Evolutionary conservation across 2,888 invertebrate species (phyloP), one percentile per base, ranked within the genome.

Genomic region (Taphrorychus bicolor): DNA sequence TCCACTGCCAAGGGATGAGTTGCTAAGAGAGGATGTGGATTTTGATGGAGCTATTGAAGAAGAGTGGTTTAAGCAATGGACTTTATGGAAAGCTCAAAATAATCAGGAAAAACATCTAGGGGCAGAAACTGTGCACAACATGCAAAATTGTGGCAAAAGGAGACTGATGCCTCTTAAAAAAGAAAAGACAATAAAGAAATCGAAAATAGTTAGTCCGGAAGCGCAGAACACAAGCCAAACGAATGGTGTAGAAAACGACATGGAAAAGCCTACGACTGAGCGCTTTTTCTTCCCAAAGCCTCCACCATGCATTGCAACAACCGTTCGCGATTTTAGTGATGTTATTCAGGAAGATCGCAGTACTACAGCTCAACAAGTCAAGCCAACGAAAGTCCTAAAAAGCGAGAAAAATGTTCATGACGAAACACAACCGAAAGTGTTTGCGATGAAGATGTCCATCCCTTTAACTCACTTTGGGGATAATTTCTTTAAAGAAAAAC

Each of bases 1-100:
- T 66, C 75, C 75, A 18, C 69, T 68, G 61, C 75, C 75, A 3
- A 65, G 70, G 32, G 56, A 70, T 21, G 21, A 56, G 18, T 54
- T 66, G 3, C 54, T 4, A 16, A 18, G 52, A 5, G 23, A n/a
- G 17, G 14, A 64, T 14, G 42, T 17, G 17, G 45, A 69, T 40
- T 68, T 63, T 57, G 65, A 65, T 57, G 40, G 58, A 5, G 49
- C 52, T 14, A 57, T 53, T 19, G 23, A 48, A 32, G 45, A 48
- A 19, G 51, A 32, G 18, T 66, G 60, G 61, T 61, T 61, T 23
- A 42, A 59, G 18, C 40, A 59, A 16, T 21, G 5, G n/a, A n/a
- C n/a, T n/a, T n/a, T n/a, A n/a, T n/a, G n/a, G 32, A 52, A 51
- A 40, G 41, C 1, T 11, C 32, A 32, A 32, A 32, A 32, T 32